These are phyloP conservation scores for Andrena bicolor DNA, from an alignment of 2,888 invertebrate species.

Conservation along the genomic window DNA sequence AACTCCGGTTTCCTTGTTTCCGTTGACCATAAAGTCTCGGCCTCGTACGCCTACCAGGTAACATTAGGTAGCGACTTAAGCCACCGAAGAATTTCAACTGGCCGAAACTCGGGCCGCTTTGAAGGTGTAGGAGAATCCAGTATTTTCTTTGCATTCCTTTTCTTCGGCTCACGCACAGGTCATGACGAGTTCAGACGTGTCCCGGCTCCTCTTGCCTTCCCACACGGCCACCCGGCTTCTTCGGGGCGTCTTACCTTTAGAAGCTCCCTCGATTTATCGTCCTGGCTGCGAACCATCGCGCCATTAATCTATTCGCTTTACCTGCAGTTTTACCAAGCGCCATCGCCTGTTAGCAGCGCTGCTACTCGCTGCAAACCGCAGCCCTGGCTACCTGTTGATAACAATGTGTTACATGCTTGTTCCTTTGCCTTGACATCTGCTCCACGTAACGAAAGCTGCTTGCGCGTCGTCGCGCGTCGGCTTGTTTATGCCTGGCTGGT, in stretches of 20 bases:
- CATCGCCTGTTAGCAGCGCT: constrained; percentile 40
- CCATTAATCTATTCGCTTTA: constrained; percentile 58
- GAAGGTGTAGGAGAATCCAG: constrained; percentile 58
- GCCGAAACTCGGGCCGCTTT: constrained; percentile 44
- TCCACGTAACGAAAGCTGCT: neutral
- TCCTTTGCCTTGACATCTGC: constrained; percentile 25
- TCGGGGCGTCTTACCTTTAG: constrained; percentile 41
- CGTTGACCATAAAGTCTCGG: constrained; percentile 26
- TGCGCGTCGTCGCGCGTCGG: too few relatives aligned
- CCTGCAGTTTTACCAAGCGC: constrained; percentile 42
- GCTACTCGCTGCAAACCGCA: constrained; percentile 35
- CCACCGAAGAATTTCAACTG: constrained; percentile 57
- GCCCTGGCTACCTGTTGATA: constrained; percentile 48
- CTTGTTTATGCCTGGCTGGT: too few relatives aligned
- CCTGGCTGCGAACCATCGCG: constrained; percentile 30
- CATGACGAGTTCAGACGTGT: constrained; percentile 59
- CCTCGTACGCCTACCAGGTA: constrained; percentile 28
- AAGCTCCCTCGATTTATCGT: constrained; percentile 61
- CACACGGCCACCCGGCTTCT: constrained; percentile 63
- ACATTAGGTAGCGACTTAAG: constrained; percentile 55
- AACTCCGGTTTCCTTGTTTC: constrained; percentile 23
- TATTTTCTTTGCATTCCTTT: constrained; percentile 70
- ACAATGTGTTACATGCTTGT: constrained; percentile 19
- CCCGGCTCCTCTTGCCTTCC: constrained; percentile 40
- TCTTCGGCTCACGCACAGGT: constrained; percentile 66